Conservation (phyloP, 2,113 vertebrate genomes). For the Hyaena hyaena region DNA sequence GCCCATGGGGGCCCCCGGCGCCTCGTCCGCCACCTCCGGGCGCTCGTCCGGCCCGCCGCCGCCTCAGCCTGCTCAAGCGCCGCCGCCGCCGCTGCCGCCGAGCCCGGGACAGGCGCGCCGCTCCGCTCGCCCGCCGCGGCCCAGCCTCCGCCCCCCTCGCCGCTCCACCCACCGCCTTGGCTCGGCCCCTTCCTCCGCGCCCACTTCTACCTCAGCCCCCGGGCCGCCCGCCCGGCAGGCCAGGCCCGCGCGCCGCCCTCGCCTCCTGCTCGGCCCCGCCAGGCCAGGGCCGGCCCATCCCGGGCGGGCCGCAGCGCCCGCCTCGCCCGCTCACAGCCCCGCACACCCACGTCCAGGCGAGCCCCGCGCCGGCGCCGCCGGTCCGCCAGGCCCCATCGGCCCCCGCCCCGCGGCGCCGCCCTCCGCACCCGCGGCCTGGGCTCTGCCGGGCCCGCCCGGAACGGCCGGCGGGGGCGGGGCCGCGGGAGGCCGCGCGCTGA, state of each 20-base stretch:
- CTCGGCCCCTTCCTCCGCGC: conserved; percentile 81
- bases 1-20: conserved; percentile 92
- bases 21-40: conserved; percentile 80
- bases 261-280: conserved; percentile 68
- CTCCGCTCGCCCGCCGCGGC: conserved; percentile 65
- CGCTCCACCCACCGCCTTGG: conserved; percentile 75
- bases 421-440: conserved; percentile 59
- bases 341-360: not conserved
- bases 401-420: conserved; percentile 66
- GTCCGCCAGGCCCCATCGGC: conserved; percentile 59
- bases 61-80: conserved; percentile 62
- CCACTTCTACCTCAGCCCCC: conserved; percentile 72
- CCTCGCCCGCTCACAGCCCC: conserved; percentile 4
- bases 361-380: not conserved
- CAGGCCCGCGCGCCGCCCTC: conserved; percentile 23
- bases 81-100: conserved; percentile 63
- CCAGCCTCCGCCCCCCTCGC: conserved; percentile 77
- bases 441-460: conserved; percentile 58
- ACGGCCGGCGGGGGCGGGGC: conserved; percentile 58
- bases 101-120: conserved; percentile 71
- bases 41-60: conserved; percentile 68
- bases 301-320: conserved; percentile 50
- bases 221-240: conserved; percentile 62
- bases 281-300: conserved; percentile 68
- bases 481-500: not conserved